Conservation (phyloP, 2,888 invertebrate species). For the Macrophya alboannulata region DNA sequence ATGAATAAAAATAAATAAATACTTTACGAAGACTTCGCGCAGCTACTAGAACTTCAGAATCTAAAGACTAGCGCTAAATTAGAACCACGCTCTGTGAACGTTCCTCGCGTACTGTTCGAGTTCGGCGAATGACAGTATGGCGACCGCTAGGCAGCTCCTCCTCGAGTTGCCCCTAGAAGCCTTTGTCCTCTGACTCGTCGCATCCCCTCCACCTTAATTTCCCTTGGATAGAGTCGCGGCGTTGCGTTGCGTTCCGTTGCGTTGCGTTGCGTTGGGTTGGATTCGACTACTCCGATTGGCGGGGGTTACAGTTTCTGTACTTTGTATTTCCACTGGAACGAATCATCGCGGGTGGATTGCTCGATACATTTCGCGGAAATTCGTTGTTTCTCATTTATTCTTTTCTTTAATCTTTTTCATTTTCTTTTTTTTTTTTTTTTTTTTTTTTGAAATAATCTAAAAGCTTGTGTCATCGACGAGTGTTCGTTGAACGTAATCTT, state of each 20-base stretch:
- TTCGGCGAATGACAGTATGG: slow-evolving; percentile 71
- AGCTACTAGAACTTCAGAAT: not conserved
- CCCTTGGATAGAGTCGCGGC: slow-evolving; percentile 54
- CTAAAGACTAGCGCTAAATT: not conserved
- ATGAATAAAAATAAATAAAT: not conserved
- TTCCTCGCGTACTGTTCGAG: slow-evolving; percentile 72
- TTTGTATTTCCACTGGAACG: slow-evolving; percentile 14
- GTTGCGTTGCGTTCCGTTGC: not conserved
- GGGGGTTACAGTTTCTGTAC: not conserved
- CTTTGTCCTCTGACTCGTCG: slow-evolving; percentile 56
- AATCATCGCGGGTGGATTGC: not conserved
- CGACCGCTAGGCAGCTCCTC: slow-evolving; percentile 66
- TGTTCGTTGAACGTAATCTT: slow-evolving; percentile 11
- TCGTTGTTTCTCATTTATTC: not conserved
- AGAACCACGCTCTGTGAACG: slow-evolving; percentile 60
- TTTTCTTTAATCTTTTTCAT: not conserved
- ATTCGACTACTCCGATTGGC: not conserved
- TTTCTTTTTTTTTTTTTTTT: not conserved
- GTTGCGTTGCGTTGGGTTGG: not conserved
- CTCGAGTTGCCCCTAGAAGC: slow-evolving; percentile 59
- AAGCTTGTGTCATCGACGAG: not conserved
- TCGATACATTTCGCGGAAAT: slow-evolving; percentile 34
- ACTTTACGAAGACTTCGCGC: not conserved
- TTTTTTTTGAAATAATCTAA: not conserved
- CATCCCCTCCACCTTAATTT: slow-evolving; percentile 53